phyloP scores from a whole-genome alignment of 1,140 invertebrate genomes.

The Leguminivora glycinivorella region DNA sequence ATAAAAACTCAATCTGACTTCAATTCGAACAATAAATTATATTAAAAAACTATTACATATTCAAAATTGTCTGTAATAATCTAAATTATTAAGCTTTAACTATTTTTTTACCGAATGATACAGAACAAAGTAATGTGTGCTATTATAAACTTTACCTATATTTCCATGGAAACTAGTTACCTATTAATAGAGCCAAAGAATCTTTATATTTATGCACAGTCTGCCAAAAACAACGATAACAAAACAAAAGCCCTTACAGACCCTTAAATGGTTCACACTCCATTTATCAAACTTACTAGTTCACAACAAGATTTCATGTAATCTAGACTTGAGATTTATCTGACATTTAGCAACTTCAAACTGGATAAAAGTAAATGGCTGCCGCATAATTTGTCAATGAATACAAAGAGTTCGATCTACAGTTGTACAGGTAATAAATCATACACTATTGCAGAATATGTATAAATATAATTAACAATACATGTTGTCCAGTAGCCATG shows the following conservation, averaged over 20 bases:
- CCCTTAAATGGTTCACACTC: not conserved
- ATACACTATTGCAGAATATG: conserved; percentile 31
- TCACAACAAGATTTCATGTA: conserved; percentile 15
- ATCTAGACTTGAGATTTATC: conserved; percentile 29
- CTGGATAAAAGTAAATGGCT: conserved; percentile 57
- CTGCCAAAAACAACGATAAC: not conserved
- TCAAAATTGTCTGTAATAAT: too few species aligned
- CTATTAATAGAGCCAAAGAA: too few species aligned
- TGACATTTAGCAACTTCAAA: conserved; percentile 37
- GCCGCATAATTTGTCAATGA: conserved; percentile 68
- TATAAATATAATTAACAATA: conserved; percentile 60
- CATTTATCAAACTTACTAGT: conserved; percentile 17
- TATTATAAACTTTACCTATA: too few species aligned
- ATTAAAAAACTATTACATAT: too few species aligned
- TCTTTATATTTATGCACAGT: not conserved
- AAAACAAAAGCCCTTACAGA: not conserved
- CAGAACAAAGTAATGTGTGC: too few species aligned
- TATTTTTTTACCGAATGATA: too few species aligned
- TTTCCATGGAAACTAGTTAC: too few species aligned
- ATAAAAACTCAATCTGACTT: too few species aligned
- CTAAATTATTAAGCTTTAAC: too few species aligned
- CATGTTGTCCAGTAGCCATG: conserved; percentile 43
- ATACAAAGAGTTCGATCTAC: conserved; percentile 63
- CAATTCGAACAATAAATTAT: too few species aligned
- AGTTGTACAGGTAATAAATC: conserved; percentile 34